These are phyloP conservation scores for Eulemur coronatus DNA, from an alignment of 2,797 vertebrate species.

Conservation along the genomic window DNA sequence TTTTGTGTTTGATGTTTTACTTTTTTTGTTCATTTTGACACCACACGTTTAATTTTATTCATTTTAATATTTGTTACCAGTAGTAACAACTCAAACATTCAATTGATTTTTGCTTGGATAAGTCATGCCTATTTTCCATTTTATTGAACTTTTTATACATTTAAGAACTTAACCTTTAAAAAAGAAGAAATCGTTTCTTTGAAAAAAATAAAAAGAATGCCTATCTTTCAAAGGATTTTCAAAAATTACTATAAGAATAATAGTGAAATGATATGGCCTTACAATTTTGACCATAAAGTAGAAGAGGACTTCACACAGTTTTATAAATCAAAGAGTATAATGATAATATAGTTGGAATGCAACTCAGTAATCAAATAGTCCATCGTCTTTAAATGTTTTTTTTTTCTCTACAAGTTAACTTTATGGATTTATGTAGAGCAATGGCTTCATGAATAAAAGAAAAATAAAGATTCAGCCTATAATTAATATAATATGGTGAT, in stretches of 20 bases:
- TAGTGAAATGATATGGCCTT: neutral
- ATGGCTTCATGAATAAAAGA: neutral
- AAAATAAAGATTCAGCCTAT: neutral
- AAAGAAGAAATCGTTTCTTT: neutral
- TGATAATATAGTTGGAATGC: neutral
- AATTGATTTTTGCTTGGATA: neutral
- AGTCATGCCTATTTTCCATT: neutral
- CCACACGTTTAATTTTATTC: neutral
- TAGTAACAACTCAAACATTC: neutral
- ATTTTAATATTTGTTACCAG: neutral
- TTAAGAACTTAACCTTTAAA: neutral
- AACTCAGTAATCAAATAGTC: neutral
- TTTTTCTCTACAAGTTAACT: neutral
- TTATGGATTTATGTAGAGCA: neutral
- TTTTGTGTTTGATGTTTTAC: neutral
- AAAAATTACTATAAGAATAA: neutral
- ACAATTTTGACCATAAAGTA: neutral
- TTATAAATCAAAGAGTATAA: neutral
- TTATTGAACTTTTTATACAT: neutral
- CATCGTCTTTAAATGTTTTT: neutral
- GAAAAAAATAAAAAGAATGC: neutral
- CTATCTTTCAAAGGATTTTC: neutral
- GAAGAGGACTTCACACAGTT: neutral
- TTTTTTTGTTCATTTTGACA: conserved; percentile 30
- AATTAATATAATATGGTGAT: neutral